Evolutionary conservation across 2,797 vertebrate genomes (phyloP), one percentile per base, ranked within the genome.

Genomic region (Phaenicophaeus curvirostris): DNA sequence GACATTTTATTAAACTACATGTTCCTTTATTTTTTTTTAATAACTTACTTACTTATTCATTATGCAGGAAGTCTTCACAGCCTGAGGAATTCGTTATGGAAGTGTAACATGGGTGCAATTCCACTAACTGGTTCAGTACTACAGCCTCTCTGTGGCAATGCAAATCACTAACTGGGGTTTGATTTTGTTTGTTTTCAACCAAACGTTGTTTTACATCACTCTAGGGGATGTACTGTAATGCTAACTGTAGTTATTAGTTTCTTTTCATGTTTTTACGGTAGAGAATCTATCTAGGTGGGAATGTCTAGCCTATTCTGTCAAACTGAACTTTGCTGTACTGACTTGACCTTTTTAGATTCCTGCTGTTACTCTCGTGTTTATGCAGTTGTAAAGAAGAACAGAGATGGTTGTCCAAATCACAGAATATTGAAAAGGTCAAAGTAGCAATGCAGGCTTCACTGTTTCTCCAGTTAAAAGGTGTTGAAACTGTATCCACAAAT

Each of bases 341-440:
- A 71, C 83, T 94, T 96, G 95, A 95, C 95, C 92, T 96, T 95
- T 66, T 79, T 48, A 92, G 82, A 85, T 77, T 89, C 92, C 84
- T 87, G 71, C 48, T 77, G 44, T 62, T 94, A 63, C 44, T 95
- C 74, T 15, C 53, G 59, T 23, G 59, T 82, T 85, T 78, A 55
- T 73, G 75, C 71, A 79, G 27, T 69, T 82, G 67, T 63, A 81
- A 92, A 59, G 71, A 76, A 89, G 96, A 88, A 81, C 67, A 74
- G 78, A 89, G 74, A 33, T 71, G 85, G 63, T 67, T 71, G n/a
- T 90, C 57, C 8, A 0, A 85, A 84, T 75, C 74, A 78, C 46
- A 92, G 84, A 91, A 87, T 76, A 50, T 28, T 96, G 91, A 94
- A 96, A 96, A 96, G 92, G 95, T 95, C 94, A 92, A 76, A 96